These are phyloP conservation scores for Toxotes jaculatrix DNA, from an alignment of 2,113 vertebrate genomes.

Conservation along the genomic window DNA sequence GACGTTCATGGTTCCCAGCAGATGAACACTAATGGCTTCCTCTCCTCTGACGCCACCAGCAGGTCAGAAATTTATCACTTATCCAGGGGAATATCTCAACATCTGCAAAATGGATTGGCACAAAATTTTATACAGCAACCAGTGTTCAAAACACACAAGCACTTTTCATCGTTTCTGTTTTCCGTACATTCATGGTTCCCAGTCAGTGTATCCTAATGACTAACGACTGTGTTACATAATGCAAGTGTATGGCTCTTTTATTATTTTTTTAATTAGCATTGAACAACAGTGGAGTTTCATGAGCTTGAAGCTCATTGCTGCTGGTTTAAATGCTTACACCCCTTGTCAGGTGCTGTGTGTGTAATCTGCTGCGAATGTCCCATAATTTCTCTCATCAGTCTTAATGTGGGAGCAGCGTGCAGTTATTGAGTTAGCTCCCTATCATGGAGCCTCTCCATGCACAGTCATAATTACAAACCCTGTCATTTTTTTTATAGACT, in stretches of 20 bases:
- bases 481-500: conserved; percentile 78
- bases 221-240: background rate
- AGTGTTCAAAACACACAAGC: background rate
- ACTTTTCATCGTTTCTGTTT: no score
- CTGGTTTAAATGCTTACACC: conserved; percentile 1
- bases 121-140: background rate
- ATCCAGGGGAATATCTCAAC: background rate
- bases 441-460: conserved; percentile 67
- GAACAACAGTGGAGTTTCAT: background rate
- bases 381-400: conserved; percentile 43
- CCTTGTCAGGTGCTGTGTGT: conserved; percentile 42
- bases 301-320: conserved; percentile 3
- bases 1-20: background rate
- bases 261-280: background rate
- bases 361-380: conserved; percentile 32
- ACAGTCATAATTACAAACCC: conserved; percentile 77
- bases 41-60: background rate
- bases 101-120: background rate
- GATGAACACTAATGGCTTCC: background rate
- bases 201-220: background rate
- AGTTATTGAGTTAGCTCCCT: conserved; percentile 68
- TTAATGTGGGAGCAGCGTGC: conserved; percentile 56
- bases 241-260: background rate
- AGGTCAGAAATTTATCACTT: background rate
- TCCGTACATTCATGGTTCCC: background rate